phyloP scores from a whole-genome alignment of 2,888 invertebrate genomes.

The Prosapia bicincta region DNA sequence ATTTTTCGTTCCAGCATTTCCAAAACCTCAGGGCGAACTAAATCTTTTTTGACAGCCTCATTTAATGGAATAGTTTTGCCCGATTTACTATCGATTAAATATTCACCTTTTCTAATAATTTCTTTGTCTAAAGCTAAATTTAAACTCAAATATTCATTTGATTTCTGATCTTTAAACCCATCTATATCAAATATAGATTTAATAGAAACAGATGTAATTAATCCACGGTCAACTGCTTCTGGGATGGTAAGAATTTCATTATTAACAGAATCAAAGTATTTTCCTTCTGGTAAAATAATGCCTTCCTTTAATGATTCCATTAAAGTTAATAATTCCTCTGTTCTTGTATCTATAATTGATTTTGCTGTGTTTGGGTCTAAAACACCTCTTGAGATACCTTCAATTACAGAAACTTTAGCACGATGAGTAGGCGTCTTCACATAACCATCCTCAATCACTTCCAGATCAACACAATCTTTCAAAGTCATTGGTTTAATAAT shows the following conservation, averaged over 20 bases:
- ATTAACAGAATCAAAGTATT: constrained; percentile 65
- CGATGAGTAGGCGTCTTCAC: constrained; percentile 80
- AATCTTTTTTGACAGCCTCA: constrained; percentile 73
- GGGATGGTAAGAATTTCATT: constrained; percentile 70
- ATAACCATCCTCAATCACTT: constrained; percentile 70
- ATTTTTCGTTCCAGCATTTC: constrained; percentile 82
- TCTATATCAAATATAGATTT: constrained; percentile 91
- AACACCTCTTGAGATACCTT: constrained; percentile 83
- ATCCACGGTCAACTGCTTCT: constrained; percentile 86
- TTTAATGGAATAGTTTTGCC: constrained; percentile 73
- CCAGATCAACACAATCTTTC: constrained; percentile 76
- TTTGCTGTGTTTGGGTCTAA: constrained; percentile 80
- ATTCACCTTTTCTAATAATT: constrained; percentile 64
- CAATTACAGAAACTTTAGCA: constrained; percentile 70
- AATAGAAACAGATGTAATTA: constrained; percentile 82
- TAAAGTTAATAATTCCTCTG: constrained; percentile 75
- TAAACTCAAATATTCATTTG: constrained; percentile 74
- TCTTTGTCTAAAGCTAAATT: constrained; percentile 76
- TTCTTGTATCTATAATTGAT: constrained; percentile 77
- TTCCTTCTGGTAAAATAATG: constrained; percentile 53
- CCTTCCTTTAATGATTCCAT: constrained; percentile 80
- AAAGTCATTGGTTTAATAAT: constrained; percentile 90
- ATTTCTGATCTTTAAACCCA: constrained; percentile 72
- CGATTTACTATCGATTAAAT: constrained; percentile 67
- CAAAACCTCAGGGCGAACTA: constrained; percentile 79